Evolutionary conservation across 23 tunicate species (phyloP), one percentile per base, ranked within the genome.

Genomic region (Diplosoma virens): DNA sequence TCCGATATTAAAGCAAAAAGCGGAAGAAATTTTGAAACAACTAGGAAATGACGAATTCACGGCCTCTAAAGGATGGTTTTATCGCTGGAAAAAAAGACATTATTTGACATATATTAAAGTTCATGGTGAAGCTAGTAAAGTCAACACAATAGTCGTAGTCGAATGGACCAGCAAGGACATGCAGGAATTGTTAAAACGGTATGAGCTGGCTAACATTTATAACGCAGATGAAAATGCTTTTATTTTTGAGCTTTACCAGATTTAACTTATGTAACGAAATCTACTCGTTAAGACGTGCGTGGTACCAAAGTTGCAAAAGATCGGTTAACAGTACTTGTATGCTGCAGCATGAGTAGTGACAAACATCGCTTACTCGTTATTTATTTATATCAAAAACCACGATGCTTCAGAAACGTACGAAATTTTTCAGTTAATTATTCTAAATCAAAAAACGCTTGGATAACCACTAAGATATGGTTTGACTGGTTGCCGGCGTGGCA

Each of bases 31-130:
- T 36, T 25, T 54, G 14, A 68, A 68, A 68, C 75, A 68, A 68
- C 75, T 68, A 22, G 75, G 75, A 36, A 53, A 68, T 68, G 17
- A 68, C 75, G 75, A 68, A 68, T 36, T 68, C 55, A 68, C 6
- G 28, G 25, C 29, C 54, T 34, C 75, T 36, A 54, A 68, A 36
- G 75, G 54, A 11, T 68, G 75, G 75, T 68, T 68, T 68, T 36
- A 68, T 37, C 75, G 75, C 75, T 68, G 75, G 27, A 68, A 37
- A 36, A 68, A 37, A 68, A 41, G 50, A 41, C 50, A 41, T 41
- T 9, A 14, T 41, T 41, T 41, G 14, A 41, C 50, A 41, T 41
- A 41, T 14, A 41, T 41, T n/a, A n/a, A n/a, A n/a, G n/a, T n/a
- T n/a, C n/a, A n/a, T n/a, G n/a, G n/a, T n/a, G n/a, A n/a, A n/a